Evolutionary conservation across 2,888 invertebrate genomes (phyloP), one percentile per base, ranked within the genome.

Genomic region (Spisula solida): DNA sequence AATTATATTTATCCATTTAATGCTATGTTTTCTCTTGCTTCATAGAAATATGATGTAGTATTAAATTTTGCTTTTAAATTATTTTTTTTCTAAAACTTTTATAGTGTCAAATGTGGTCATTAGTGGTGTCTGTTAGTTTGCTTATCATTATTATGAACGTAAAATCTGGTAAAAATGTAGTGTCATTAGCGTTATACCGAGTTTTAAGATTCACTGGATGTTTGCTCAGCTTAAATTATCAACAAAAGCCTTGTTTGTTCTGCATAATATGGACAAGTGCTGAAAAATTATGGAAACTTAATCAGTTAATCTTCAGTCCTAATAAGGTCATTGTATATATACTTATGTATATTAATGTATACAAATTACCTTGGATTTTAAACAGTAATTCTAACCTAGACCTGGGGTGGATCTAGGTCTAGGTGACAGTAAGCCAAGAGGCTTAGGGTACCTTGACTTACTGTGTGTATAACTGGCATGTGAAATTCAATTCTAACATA

Each of bases 271-370:
- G 34, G 31, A 31, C 25, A 14, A 18, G 75, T 75, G 0, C 75
- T 31, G 75, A 75, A 75, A 31, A 75, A 75, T 75, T 75, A 10
- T 75, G 2, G 16, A 75, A 75, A 75, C 34, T 75, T 34, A 31
- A 75, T 75, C 29, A 31, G 29, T 31, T 31, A 34, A 75, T 16
- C 34, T 75, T 75, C 31, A 8, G 34, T 31, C 75, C 75, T 34
- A 75, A 31, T 75, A 75, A 75, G 31, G 75, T 31, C 18, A 75
- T 2, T 34, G 18, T 34, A 75, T 75, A 75, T 66, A 66, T 66
- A 25, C 60, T n/a, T 66, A 66, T 66, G 60, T 66, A 66, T 66
- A 66, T 66, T 66, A 25, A 66, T 66, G 60, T 66, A 66, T 66
- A 66, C 60, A n/a, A 12, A 25, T 66, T n/a, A 66, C 60, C n/a